Base-by-base conservation (phyloP, 2,797 vertebrate genomes). In the Saxicola maurus region DNA sequence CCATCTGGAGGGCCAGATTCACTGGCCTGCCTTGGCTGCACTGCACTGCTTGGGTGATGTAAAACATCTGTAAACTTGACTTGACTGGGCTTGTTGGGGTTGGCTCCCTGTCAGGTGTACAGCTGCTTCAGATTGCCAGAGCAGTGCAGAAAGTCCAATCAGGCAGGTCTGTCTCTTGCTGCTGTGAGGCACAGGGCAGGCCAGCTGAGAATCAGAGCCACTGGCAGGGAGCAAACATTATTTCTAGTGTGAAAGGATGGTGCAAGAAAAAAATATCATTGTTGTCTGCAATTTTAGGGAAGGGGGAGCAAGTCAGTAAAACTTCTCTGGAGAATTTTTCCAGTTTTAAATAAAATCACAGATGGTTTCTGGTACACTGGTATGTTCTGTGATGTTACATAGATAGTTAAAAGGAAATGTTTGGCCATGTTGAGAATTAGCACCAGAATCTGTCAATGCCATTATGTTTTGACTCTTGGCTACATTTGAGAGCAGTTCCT, bases 41-140 rank as follows among this genome's bases (percentile, higher is more conserved):
- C 35, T 53, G 64, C 25, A 13, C 61, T 67, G 31, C 71, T 69
- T 73, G 51, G 76, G 60, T 73, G 52, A 78, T 71, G 60, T 56
- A 75, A 90, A 92, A 53, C 66, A 87, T 77, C 90, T 89, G 59
- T 89, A 75, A 90, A 78, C 33, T 62, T 87, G 79, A 75, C 59
- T 65, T 62, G 84, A 66, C 79, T 81, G 62, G 45, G 38, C 14
- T 89, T 2, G 1, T 35, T 74, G 15, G 24, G 35, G 23, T 72
- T 92, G 84, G 51, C 65, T 94, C 86, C 88, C 65, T 65, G 19
- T 85, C 0, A 0, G 35, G 35, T 89, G 84, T 91, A 75, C 81
- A 92, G 65, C 51, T 85, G 76, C 42, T 81, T 85, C 69, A 30
- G 42, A 9, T 15, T 75, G n/a, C 62, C 73, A 82, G 45, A 73